Evolutionary conservation across 2,888 invertebrate species (phyloP), one percentile per base, ranked within the genome.

Genomic region (Caenorhabditis parvicauda): DNA sequence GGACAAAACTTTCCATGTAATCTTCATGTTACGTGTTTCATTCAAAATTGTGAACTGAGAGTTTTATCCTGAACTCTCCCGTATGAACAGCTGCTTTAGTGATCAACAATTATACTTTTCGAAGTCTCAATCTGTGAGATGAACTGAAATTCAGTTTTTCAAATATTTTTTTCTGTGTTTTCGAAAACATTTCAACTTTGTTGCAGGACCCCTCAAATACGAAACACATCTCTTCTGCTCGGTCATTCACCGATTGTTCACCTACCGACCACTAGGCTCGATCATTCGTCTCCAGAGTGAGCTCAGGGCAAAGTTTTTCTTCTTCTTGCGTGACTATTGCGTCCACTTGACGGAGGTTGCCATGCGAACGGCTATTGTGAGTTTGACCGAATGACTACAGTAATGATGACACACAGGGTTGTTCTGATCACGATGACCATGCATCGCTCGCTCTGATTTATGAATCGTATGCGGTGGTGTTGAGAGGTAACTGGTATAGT

Each of bases 361-460:
- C 3, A 54, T 72, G 54, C 50, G 52, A 9, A 67, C 68, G 47
- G 65, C 67, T 21, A 64, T 72, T 54, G 72, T 67, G 41, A 59
- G 64, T 49, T 21, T 4, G 35, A 21, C 9, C n/a, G n/a, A 6
- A 6, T 27, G 37, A 42, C 21, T 22, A 19, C 28, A 28, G 12
- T 0, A 21, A 22, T 29, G 22, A 38, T 22, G 12, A 47, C 32
- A 58, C 42, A 17, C 50, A 71, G 68, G 63, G 54, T 14, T 50
- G 59, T 44, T 65, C 67, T 9, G 67, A 72, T 35, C 64, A 72
- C 47, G 57, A 60, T 1, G 88, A 87, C 75, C 86, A 86, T 81
- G 88, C 89, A 75, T 88, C 89, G 0, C 87, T 88, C 68, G 87
- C 88, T 67, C 86, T 86, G 63, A 85, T 89, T 81, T 82, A 89